Conservation (phyloP, 2,797 vertebrate genomes). For the Saxicola maurus region DNA sequence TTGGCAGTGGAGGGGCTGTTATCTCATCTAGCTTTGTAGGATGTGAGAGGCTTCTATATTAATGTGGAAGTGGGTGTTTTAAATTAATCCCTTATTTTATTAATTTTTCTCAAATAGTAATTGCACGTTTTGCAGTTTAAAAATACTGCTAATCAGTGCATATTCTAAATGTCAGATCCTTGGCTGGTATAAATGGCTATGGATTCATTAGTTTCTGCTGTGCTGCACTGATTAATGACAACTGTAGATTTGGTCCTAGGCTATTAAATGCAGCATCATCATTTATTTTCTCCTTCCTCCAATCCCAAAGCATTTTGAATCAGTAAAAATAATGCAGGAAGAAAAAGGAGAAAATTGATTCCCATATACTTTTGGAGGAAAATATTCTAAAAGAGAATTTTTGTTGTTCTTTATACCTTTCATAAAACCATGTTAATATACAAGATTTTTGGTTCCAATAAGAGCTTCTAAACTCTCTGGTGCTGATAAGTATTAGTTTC, state of each 20-base stretch:
- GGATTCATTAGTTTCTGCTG: conserved; percentile 27
- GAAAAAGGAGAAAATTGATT: neutral
- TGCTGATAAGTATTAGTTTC: neutral
- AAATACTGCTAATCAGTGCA: conserved; percentile 13
- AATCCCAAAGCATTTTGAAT: neutral
- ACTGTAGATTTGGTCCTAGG: neutral
- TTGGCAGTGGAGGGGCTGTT: neutral
- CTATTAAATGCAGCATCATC: neutral
- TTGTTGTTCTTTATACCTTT: neutral
- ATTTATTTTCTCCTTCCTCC: neutral
- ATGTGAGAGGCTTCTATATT: neutral
- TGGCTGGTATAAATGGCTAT: neutral
- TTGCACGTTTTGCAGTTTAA: conserved; percentile 11
- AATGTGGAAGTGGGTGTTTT: neutral
- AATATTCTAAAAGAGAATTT: neutral
- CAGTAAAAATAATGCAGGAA: neutral
- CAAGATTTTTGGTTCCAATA: neutral
- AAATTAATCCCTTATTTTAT: conserved; percentile 1
- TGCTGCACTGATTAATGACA: conserved; percentile 1
- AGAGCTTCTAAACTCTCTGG: neutral
- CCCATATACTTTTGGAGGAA: neutral
- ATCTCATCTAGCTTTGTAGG: neutral
- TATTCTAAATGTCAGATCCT: conserved; percentile 14
- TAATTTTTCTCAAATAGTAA: conserved; percentile 4
- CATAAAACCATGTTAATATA: neutral